Evolutionary conservation across 53 echinoderm and acorn worm genomes (phyloP), one percentile per base, ranked within the genome.

Genomic region (Stichopus horrens): DNA sequence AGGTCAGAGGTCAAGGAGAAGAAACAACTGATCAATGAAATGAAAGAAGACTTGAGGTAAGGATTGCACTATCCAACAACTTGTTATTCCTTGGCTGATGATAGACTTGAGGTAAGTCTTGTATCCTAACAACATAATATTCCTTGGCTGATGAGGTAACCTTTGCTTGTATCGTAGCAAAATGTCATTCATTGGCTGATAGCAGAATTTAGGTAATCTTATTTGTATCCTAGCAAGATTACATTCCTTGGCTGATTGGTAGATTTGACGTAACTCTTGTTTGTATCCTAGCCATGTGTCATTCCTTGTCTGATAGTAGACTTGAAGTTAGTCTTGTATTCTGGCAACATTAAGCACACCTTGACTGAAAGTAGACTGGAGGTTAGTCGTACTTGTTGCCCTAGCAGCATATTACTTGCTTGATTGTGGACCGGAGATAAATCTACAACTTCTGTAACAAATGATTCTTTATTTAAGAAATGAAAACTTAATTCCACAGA

Each of bases 1-100:
- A 90, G 92, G 93, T 81, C 94, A 4, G 95, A 96, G 87, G 89
- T 90, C 20, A 94, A 91, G 58, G 91, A 91, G 53, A 92, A 93
- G 67, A 92, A 97, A 57, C 90, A 96, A 52, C 74, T 88, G 22
- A 90, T 95, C 22, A 87, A 92, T 76, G 93, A 95, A 88, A 90
- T 97, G 4, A 91, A 83, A 85, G 90, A 93, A 20, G 92, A 94
- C 52, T 86, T 97, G 21, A 92, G 91, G 97, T 97, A 53, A 74
- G 90, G 52, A 2, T 37, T 37, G 37, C 0, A 37, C 2, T 37
- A 37, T 37, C 37, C 37, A 37, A 37, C 37, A 37, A 37, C 37
- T 37, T 37, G 2, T 37, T 37, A 37, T 37, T 37, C 37, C 37
- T 37, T 37, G 37, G 37, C 37, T 37, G 37, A 37, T 37, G 37